Evolutionary conservation across 2,797 vertebrate species (phyloP).

Genomic region (Chromis chromis): DNA sequence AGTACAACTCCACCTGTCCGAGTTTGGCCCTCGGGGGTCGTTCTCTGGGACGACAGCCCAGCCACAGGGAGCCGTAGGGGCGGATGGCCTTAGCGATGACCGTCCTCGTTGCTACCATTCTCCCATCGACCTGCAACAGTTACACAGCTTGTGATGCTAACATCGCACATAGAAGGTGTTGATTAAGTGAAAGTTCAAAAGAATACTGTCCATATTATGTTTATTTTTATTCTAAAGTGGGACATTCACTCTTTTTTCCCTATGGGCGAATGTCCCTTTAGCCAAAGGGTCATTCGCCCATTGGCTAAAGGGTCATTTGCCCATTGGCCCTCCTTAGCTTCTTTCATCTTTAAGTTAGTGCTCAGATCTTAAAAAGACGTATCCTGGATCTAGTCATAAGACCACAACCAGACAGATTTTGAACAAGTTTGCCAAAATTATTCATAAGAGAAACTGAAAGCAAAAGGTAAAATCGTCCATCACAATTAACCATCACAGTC

Average conservation of each 20-base stretch:
- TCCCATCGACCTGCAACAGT: constrained; percentile 64
- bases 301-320: too few relatives aligned
- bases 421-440: neutral
- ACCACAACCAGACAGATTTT: neutral
- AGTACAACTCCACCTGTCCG: constrained; percentile 81
- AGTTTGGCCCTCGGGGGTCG: neutral
- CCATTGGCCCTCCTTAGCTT: neutral
- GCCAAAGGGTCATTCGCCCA: too few relatives aligned
- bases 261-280: too few relatives aligned
- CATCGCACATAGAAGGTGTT: neutral
- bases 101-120: constrained; percentile 53
- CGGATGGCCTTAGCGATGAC: constrained; percentile 73
- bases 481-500: neutral
- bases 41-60: constrained; percentile 77
- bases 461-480: neutral
- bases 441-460: neutral
- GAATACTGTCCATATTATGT: neutral
- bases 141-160: neutral
- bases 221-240: too few relatives aligned
- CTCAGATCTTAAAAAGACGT: neutral
- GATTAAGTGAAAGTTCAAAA: neutral
- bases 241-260: too few relatives aligned
- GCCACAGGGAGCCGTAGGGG: constrained; percentile 69
- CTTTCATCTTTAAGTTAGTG: neutral
- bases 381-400: too few relatives aligned